A percentile compares a stretch with the other conserved stretches of the same genome.
Evolutionary conservation across 1,140 invertebrate genomes (phyloP).

Genomic region (Bombyx mori): ASM3026992v2 NC_085135.1:7827501-7828000

Average conservation of each 20-base stretch:
- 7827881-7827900: no score
- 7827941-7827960: no score
- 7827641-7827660: slow-evolving; percentile 22
- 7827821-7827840: no score
- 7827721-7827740: slow-evolving; percentile 36
- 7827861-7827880: no score
- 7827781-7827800: slow-evolving; percentile 54
- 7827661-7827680: slow-evolving; percentile 28
- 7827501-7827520: no score
- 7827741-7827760: slow-evolving; percentile 29
- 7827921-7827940: no score
- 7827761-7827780: slow-evolving; percentile 38
- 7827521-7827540: not conserved
- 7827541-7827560: slow-evolving; percentile 28
- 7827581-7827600: slow-evolving; percentile 42
- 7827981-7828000: no score
- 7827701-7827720: slow-evolving; percentile 39
- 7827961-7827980: no score
- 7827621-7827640: slow-evolving; percentile 37
- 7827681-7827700: slow-evolving; percentile 31
- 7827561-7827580: slow-evolving; percentile 25
- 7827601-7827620: slow-evolving; percentile 52
- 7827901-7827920: no score
- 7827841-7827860: no score
- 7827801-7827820: slow-evolving; percentile 19